Evolutionary conservation across 2,113 vertebrate species (phyloP).

Genomic region (Gallinago media): DNA sequence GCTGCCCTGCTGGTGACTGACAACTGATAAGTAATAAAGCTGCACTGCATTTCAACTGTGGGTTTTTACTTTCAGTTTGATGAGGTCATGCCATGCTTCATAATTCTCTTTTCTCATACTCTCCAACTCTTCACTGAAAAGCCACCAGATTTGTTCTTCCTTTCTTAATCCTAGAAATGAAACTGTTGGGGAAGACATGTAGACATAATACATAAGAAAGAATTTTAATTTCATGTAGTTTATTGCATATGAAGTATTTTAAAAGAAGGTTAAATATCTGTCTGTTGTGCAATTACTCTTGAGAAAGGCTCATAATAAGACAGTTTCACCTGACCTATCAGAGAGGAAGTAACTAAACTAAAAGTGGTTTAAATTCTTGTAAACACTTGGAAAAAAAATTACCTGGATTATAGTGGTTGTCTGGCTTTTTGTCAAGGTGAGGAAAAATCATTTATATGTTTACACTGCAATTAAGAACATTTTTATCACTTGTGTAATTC

Average conservation of each 20-base stretch:
- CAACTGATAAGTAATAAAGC: constrained; percentile 6
- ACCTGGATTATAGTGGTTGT: neutral
- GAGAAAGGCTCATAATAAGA: neutral
- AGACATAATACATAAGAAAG: neutral
- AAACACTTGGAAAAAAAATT: neutral
- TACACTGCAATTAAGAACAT: neutral
- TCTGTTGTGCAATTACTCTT: neutral
- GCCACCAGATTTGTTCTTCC: neutral
- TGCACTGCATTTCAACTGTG: neutral
- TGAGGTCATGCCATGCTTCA: neutral
- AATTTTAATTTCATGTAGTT: neutral
- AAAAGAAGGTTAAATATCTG: neutral
- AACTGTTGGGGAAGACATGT: neutral
- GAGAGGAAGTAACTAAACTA: neutral
- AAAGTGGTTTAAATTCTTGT: neutral
- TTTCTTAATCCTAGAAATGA: neutral
- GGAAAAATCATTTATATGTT: neutral
- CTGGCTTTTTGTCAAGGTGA: neutral
- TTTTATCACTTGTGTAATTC: neutral
- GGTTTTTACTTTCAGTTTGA: constrained; percentile 21
- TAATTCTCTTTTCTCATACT: neutral
- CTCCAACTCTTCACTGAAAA: neutral
- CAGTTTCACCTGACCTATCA: neutral
- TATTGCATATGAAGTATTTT: neutral
- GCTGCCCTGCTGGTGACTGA: neutral